Base-by-base conservation (phyloP, 1,140 invertebrate genomes). In the Philotrypesis tridentata region DNA sequence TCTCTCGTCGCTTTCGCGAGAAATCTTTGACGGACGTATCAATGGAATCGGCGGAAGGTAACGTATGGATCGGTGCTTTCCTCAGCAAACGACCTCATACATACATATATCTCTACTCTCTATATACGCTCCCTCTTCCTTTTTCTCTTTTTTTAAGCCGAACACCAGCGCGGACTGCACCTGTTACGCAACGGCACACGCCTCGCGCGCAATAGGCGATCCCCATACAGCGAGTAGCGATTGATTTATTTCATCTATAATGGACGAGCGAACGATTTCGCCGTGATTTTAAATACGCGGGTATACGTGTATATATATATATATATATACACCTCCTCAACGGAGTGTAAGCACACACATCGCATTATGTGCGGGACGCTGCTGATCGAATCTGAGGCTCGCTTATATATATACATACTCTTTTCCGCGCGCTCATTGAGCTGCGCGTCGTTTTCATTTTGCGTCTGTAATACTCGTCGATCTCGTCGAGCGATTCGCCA, bases 181-280 rank as follows among this genome's bases (percentile, higher is more conserved):
- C 77, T 79, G 77, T 71, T 70, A 70, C 37, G 77, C 60, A 79
- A 78, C 29, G 4, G 14, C 37, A 33, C 27, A 78, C 23, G 68
- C 40, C n/a, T 11, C 17, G 25, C 29, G 63, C 23, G 12, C 37
- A 8, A 60, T 40, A 29, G 29, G 6, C 75, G n/a, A 12, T 1
- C 40, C 37, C 23, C 6, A 9, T 14, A 40, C 43, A n/a, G n/a
- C n/a, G 4, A n/a, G 27, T 11, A 1, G 33, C 76, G 29, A 72
- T 72, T 72, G 67, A 68, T 71, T 79, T 72, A 61, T 79, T 72
- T 29, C 48, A n/a, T n/a, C n/a, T n/a, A 25, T 72, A 63, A 61
- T 72, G 31, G 29, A 79, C 7, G 37, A 61, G 33, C 11, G 73
- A 31, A 40, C 27, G 25, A 67, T 78, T 25, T 78, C 74, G 11